Percentiles rank a stretch among this genome's conserved stretches.
Evolutionary conservation across 1,140 invertebrate species (phyloP).

Genomic region (Pseudomyrmex flavicornis): DNA sequence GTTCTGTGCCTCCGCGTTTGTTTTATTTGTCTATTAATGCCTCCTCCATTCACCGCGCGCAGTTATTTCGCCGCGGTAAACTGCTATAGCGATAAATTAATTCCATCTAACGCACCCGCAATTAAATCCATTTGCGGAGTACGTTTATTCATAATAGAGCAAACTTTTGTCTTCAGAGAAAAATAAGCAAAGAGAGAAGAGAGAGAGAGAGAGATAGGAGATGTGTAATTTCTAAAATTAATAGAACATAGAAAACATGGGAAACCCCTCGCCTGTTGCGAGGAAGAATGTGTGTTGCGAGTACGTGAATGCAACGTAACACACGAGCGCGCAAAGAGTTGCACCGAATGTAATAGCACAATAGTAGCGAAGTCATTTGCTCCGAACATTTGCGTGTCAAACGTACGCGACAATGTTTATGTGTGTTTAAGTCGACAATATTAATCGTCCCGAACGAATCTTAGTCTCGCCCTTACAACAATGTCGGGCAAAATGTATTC

Average conservation of each 20-base stretch:
- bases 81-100: slow-evolving; percentile 43
- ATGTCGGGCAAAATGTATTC: slow-evolving; percentile 25
- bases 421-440: slow-evolving; percentile 32
- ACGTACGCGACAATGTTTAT: slow-evolving; percentile 46
- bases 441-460: slow-evolving; percentile 34
- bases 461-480: background rate
- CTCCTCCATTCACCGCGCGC: slow-evolving; percentile 15
- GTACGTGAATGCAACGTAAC: background rate
- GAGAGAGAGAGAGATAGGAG: background rate
- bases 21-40: slow-evolving; percentile 26
- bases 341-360: slow-evolving; percentile 59
- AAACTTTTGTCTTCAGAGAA: slow-evolving; percentile 11
- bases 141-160: slow-evolving; percentile 1
- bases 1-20: background rate
- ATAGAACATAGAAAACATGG: background rate
- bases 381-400: slow-evolving; percentile 68
- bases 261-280: slow-evolving; percentile 6
- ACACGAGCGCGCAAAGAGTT: background rate
- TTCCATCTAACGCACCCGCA: slow-evolving; percentile 21
- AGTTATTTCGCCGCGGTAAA: slow-evolving; percentile 26
- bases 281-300: background rate
- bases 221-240: background rate
- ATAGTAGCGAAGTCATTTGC: slow-evolving; percentile 55
- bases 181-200: background rate
- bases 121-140: slow-evolving; percentile 38